Evolutionary conservation across 2,113 vertebrate genomes (phyloP), one percentile per base, ranked within the genome.

Genomic region (Poecilia latipinna): DNA sequence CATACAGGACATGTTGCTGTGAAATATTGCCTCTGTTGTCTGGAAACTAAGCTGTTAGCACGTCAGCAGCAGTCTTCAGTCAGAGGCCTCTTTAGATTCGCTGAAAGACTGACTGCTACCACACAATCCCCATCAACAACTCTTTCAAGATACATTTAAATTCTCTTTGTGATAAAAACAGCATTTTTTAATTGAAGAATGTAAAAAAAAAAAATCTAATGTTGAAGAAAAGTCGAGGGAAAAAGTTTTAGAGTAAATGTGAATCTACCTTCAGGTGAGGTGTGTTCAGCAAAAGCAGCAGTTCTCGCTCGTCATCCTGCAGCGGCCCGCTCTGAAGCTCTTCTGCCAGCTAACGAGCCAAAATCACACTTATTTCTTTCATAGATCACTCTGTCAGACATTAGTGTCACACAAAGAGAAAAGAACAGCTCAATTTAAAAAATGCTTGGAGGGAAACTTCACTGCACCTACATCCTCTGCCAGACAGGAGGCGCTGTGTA

Each of bases 181-280:
- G 39, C 13, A 42, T 42, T 42, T 15, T 42, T 42, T 12, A 42
- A 42, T 15, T 42, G 2, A 8, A 24, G 1, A 22, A 22, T 7
- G 19, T 5, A 10, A 2, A 12, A 66, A 2, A n/a, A 12, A 66
- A 67, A 8, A 68, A 57, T 3, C 17, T 2, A 39, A 28, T 68
- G 7, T 12, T 10, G 8, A 65, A 37, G 3, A 26, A 70, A 28
- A 3, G 17, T 22, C 10, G 19, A 24, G 6, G 7, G 22, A 54
- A 37, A 70, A 60, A 13, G 29, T 31, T 17, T 28, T n/a, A n/a
- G 51, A 10, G 22, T 57, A 11, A 57, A 57, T 57, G 51, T 2
- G 51, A 22, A 57, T 24, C 22, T 94, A 98, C 97, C 96, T 96
- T 96, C 74, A 99, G 93, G 90, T 99, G 97, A 61, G 97, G 97